phyloP scores from a whole-genome alignment of 1,140 invertebrate genomes.

The Zaprionus davidi region DNA sequence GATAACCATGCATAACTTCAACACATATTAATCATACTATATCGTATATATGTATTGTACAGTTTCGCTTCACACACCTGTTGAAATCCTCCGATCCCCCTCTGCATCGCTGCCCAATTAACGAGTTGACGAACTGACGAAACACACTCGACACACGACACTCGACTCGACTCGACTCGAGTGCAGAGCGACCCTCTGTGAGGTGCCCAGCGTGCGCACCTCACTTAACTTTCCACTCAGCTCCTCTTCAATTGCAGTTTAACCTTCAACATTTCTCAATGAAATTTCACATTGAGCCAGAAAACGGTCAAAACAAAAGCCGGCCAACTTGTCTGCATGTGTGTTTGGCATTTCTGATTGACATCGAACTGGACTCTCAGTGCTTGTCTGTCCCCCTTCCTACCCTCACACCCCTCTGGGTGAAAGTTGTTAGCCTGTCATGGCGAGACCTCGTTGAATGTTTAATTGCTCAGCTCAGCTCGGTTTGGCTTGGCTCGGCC shows the following conservation, averaged over 20 bases:
- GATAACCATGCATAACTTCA: background rate
- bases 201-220: background rate
- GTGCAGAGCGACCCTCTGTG: constrained; percentile 13
- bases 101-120: constrained; percentile 31
- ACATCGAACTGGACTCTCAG: constrained; percentile 34
- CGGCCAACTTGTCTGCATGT: constrained; percentile 38
- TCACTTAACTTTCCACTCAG: constrained; percentile 70
- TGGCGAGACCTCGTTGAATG: constrained; percentile 61
- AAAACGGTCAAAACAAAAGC: constrained; percentile 15
- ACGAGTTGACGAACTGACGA: constrained; percentile 12
- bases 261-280: constrained; percentile 79
- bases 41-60: background rate
- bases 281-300: constrained; percentile 51
- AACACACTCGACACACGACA: background rate
- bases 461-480: constrained; percentile 60
- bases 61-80: background rate
- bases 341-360: constrained; percentile 73
- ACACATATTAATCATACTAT: background rate
- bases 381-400: background rate
- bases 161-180: background rate
- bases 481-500: constrained; percentile 30
- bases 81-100: background rate
- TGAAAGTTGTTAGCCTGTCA: constrained; percentile 47
- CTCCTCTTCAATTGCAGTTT: constrained; percentile 73
- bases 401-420: background rate